phyloP scores from a whole-genome alignment of 2,113 vertebrate species.

The Rhinolophus sinicus region DNA sequence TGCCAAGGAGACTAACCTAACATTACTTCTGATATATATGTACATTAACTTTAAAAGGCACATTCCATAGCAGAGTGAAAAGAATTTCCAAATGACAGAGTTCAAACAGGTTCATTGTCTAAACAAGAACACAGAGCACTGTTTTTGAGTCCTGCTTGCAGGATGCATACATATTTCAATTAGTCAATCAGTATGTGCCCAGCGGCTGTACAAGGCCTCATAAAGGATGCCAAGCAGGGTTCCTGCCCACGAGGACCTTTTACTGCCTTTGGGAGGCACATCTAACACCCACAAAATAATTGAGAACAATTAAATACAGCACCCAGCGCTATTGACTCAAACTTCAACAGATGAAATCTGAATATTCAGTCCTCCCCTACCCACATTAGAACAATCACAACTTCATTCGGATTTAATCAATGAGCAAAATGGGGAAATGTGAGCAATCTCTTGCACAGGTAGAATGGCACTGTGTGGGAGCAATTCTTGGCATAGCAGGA shows the following conservation, averaged over 20 bases:
- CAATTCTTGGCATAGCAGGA: background rate
- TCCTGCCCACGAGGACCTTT: background rate
- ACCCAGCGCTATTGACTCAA: background rate
- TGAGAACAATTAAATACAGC: background rate
- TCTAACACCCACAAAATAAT: background rate
- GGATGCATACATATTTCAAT: background rate
- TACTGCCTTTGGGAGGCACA: background rate
- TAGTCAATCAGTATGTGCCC: background rate
- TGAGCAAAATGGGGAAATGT: background rate
- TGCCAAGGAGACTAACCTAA: slow-evolving; percentile 7
- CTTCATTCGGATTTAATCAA: background rate
- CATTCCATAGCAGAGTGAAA: background rate
- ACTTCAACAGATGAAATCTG: background rate
- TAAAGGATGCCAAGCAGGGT: background rate
- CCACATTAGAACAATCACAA: background rate
- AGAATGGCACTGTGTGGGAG: background rate
- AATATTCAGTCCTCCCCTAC: background rate
- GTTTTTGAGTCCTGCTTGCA: background rate
- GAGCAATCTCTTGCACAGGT: background rate
- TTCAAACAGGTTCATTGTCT: background rate
- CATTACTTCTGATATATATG: background rate
- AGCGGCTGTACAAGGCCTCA: background rate
- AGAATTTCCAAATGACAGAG: slow-evolving; percentile 32
- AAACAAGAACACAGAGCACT: background rate
- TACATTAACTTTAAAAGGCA: background rate